Conservation (phyloP, 2,888 invertebrate species). For the Tinea trinotella region DNA sequence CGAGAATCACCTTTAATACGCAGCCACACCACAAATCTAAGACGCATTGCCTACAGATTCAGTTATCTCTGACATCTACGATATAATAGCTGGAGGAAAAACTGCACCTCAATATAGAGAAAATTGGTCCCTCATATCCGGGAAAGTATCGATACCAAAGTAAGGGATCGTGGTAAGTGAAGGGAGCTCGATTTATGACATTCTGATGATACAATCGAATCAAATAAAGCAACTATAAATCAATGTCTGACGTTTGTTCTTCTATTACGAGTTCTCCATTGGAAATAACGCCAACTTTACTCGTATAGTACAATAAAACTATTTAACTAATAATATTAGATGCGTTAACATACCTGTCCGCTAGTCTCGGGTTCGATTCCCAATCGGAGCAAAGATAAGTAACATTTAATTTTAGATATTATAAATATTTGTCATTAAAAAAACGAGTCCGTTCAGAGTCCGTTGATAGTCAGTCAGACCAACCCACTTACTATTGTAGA, state of each 20-base stretch:
- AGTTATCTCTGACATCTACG: conserved; percentile 18
- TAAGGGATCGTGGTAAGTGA: conserved; percentile 16
- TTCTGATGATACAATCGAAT: conserved; percentile 26
- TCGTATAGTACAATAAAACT: too few species aligned
- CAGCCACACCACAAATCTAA: background rate
- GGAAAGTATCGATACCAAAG: conserved; percentile 12
- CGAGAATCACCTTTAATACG: background rate
- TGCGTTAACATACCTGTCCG: too few species aligned
- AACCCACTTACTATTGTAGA: too few species aligned
- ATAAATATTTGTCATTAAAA: too few species aligned
- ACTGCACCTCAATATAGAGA: conserved; percentile 16
- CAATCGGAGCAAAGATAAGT: too few species aligned
- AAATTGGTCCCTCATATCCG: conserved; percentile 10
- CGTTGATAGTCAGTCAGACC: too few species aligned
- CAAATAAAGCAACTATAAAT: conserved; percentile 24
- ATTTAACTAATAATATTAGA: too few species aligned
- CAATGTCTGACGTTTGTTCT: conserved; percentile 22
- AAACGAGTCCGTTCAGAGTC: too few species aligned
- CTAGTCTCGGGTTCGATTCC: too few species aligned
- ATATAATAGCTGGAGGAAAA: conserved; percentile 16
- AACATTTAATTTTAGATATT: too few species aligned
- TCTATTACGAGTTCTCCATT: too few species aligned
- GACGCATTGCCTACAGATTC: conserved; percentile 15
- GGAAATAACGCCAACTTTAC: too few species aligned
- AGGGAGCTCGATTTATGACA: conserved; percentile 23